Conservation (phyloP, 2,888 invertebrate genomes). For the Zhuqinia jingwanae region DNA sequence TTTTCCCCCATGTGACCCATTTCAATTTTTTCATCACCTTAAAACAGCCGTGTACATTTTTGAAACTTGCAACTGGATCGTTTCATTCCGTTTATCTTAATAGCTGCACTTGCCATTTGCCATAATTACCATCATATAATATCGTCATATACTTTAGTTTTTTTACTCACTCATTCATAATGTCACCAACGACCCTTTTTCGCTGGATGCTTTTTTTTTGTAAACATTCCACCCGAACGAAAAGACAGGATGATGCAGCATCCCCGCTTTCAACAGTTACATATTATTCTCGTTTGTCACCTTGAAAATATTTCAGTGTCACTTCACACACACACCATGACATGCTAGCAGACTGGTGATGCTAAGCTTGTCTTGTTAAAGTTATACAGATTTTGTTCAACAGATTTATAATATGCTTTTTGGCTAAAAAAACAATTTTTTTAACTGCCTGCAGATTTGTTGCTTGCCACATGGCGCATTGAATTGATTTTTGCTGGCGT, state of each 20-base stretch:
- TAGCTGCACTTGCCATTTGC: too few relatives aligned
- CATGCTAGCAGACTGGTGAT: not conserved
- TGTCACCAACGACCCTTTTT: not conserved
- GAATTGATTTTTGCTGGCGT: not conserved
- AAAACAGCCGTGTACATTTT: not conserved
- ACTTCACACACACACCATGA: too few relatives aligned
- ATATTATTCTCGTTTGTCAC: constrained; percentile 25
- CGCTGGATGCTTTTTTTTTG: too few relatives aligned
- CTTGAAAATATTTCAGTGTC: constrained; percentile 56
- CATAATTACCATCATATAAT: not conserved
- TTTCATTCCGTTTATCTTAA: too few relatives aligned
- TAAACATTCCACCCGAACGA: too few relatives aligned
- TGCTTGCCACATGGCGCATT: constrained; percentile 8
- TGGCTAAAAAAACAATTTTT: too few relatives aligned
- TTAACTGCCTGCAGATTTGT: too few relatives aligned
- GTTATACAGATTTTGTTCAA: not conserved
- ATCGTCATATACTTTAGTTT: not conserved
- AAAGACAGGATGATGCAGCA: constrained; percentile 15
- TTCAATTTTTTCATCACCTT: not conserved
- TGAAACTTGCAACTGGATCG: too few relatives aligned
- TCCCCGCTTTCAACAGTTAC: constrained; percentile 7
- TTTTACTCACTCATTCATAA: not conserved
- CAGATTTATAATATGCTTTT: not conserved
- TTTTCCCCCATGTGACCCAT: not conserved
- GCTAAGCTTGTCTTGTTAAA: not conserved